Evolutionary conservation across 2,113 vertebrate species (phyloP).

Genomic region (Eulemur macaco): DNA sequence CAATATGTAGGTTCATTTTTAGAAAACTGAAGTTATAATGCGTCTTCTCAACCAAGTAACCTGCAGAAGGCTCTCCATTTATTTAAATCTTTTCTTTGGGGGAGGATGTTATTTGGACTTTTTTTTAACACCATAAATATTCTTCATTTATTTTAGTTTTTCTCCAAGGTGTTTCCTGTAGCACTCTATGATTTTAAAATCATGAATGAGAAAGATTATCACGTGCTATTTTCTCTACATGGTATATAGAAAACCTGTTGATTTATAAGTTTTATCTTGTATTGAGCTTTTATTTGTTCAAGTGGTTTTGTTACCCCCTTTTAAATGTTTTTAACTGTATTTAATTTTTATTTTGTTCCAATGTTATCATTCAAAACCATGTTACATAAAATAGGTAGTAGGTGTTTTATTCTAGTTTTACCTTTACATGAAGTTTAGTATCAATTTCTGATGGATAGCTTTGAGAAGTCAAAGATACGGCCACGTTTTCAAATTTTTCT

Average conservation of each 20-base stretch:
- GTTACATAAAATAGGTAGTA: not conserved
- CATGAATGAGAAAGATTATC: not conserved
- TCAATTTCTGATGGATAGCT: not conserved
- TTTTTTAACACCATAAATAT: not conserved
- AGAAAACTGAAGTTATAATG: not conserved
- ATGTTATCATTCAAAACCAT: not conserved
- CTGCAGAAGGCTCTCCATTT: not conserved
- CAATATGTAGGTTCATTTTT: not conserved
- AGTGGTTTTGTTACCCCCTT: not conserved
- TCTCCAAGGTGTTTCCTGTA: not conserved
- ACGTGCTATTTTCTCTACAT: not conserved
- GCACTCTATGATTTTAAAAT: not conserved
- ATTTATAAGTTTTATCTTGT: not conserved
- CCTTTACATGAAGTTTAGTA: accelerated
- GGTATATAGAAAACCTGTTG: not conserved
- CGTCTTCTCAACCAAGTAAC: accelerated
- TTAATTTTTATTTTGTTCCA: not conserved
- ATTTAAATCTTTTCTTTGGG: not conserved
- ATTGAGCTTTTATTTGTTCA: not conserved
- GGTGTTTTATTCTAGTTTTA: no score
- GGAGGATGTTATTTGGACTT: not conserved
- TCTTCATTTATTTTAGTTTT: not conserved
- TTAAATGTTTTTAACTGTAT: not conserved
- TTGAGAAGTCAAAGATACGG: not conserved
- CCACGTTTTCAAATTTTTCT: not conserved